Evolutionary conservation across 2,888 invertebrate species (phyloP), one percentile per base, ranked within the genome.

Genomic region (Odontomyia ornata): DNA sequence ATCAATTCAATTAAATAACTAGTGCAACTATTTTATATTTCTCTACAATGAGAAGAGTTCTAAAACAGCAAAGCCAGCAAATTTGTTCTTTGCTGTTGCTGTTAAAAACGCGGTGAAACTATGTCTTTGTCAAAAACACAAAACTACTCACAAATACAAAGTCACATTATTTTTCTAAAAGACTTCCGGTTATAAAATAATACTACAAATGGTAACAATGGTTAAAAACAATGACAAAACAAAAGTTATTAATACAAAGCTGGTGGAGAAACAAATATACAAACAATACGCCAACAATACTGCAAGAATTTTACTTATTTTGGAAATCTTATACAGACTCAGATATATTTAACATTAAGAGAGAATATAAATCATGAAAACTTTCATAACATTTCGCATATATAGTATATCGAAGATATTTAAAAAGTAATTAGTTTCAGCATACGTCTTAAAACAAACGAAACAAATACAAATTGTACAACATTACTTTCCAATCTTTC

Each of bases 401-500:
- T n/a, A n/a, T n/a, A n/a, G n/a, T n/a, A n/a, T n/a, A n/a, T n/a
- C n/a, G n/a, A n/a, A n/a, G n/a, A n/a, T n/a, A n/a, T n/a, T n/a
- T n/a, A n/a, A n/a, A n/a, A n/a, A n/a, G n/a, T n/a, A n/a, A n/a
- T n/a, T n/a, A n/a, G n/a, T n/a, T n/a, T n/a, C n/a, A n/a, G n/a
- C n/a, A n/a, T n/a, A n/a, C 36, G 9, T 36, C 9, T 36, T 36
- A 9, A 5, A 5, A 21, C 28, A 77, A 43, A 64, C 11, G 28
- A 36, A 15, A 64, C 67, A 75, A 78, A 69, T 57, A 23, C 25
- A 25, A n/a, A 23, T 60, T 60, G 2, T 9, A 25, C 25, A 60
- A 25, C 15, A 60, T 60, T 23, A 60, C 60, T 67, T 69, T 75
- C 75, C 75, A 56, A 75, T 78, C 78, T 78, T 76, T 78, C 76